Base-by-base conservation (phyloP, 2,797 vertebrate species). In the Gymnocypris eckloni region DNA sequence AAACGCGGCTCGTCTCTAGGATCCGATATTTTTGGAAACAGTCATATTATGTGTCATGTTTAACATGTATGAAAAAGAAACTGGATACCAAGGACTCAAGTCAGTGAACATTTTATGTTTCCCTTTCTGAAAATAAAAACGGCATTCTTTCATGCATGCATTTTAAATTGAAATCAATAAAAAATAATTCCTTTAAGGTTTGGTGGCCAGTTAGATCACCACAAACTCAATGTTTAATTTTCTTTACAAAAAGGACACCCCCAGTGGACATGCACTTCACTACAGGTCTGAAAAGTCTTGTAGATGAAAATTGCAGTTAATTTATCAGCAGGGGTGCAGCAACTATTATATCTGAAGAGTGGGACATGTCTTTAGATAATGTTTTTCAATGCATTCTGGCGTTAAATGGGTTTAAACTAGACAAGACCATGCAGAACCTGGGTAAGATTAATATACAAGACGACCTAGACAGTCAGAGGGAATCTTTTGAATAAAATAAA, bases 201-300 rank as follows among this genome's bases (percentile, higher is more conserved):
- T 37, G 18, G 6, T 54, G 28, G 33, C 11, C 33, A 54, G 48
- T 76, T 41, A 18, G 39, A 28, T 56, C 1, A 0, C 18, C 50
- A 81, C 3, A 16, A 73, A n/a, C 7, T 64, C 20, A 4, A 6
- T 69, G 25, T 75, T 45, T 75, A 7, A 83, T 75, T 76, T 64
- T 67, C 20, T 48, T 80, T 33, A n/a, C 50, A 54, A 33, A 87
- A 33, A 43, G 10, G 13, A 48, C 39, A 13, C 64, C 78, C 71
- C 71, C 45, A 78, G 82, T 72, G 82, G 82, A 81, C 16, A 78
- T 87, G 64, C 39, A 43, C 83, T 61, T 76, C 12, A 81, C 50
- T 87, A 77, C 43, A 79, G 22, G 13, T 37, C 15, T 4, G 25
- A 41, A 50, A 39, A 28, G 52, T 83, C 20, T 77, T 54, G 16